These are phyloP conservation scores for Eristalinus sepulchralis DNA, from an alignment of 2,888 invertebrate genomes.

Conservation along the genomic window DNA sequence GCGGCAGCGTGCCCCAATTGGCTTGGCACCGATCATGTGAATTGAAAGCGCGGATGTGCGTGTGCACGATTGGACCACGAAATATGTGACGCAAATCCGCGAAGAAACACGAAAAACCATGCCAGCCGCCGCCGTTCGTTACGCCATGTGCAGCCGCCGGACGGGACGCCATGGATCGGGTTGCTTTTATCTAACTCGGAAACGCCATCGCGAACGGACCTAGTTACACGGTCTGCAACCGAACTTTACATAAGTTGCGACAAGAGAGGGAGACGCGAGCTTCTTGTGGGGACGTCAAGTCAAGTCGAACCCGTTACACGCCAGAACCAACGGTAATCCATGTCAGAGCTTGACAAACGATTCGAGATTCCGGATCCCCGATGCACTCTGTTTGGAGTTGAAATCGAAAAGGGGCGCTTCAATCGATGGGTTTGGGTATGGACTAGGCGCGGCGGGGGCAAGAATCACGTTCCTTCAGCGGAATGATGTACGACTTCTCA, in stretches of 20 bases:
- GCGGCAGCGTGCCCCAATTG: conserved; percentile 21
- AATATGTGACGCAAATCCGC: conserved; percentile 48
- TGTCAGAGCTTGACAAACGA: background rate
- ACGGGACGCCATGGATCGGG: conserved; percentile 6
- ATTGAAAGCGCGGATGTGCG: conserved; percentile 25
- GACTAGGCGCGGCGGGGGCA: background rate
- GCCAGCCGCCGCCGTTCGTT: conserved; percentile 5
- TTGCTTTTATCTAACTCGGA: conserved; percentile 63
- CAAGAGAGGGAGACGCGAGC: conserved; percentile 5
- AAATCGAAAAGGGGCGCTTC: conserved; percentile 11
- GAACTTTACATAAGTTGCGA: conserved; percentile 43
- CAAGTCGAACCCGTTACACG: conserved; percentile 18
- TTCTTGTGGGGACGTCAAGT: conserved; percentile 41
- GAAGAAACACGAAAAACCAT: background rate
- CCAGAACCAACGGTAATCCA: conserved; percentile 29
- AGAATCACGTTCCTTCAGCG: conserved; percentile 5
- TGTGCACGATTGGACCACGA: conserved; percentile 22
- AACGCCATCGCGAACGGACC: conserved; percentile 15
- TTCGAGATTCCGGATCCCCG: conserved; percentile 4
- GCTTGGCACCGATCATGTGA: conserved; percentile 45
- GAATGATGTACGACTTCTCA: background rate
- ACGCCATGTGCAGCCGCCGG: conserved; percentile 37
- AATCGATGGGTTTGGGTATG: conserved; percentile 10
- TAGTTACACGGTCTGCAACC: conserved; percentile 19
- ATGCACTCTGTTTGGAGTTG: conserved; percentile 1